Evolutionary conservation across 2,113 vertebrate genomes (phyloP).

Genomic region (Australoheros scitulus): DNA sequence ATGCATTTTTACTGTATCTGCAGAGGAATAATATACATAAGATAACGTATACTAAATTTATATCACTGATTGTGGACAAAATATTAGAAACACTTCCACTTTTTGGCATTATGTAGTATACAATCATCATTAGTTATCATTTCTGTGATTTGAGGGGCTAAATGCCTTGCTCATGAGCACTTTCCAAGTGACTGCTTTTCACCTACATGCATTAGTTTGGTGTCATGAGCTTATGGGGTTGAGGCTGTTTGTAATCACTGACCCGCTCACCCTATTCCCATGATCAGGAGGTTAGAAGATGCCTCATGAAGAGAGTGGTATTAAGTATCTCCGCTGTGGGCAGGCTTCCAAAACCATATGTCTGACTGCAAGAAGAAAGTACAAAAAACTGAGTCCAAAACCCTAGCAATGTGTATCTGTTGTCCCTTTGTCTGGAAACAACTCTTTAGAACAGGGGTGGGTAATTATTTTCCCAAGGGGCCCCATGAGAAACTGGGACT

Average conservation of each 20-base stretch:
- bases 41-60: rapidly evolving
- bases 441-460: not conserved
- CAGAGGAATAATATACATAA: not conserved
- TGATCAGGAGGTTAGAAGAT: not conserved
- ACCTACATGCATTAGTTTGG: not conserved
- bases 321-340: not conserved
- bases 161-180: not conserved
- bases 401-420: not conserved
- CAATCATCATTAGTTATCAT: not conserved
- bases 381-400: constrained; percentile 24
- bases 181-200: not conserved
- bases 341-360: constrained; percentile 2
- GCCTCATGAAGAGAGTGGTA: not conserved
- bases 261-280: not conserved
- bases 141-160: not conserved
- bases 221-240: not conserved
- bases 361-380: constrained; percentile 1
- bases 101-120: not conserved
- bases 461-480: too few species aligned
- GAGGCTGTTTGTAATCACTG: not conserved
- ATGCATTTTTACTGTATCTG: not conserved
- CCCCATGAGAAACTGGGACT: not conserved
- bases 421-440: not conserved
- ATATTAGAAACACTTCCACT: not conserved
- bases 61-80: not conserved